phyloP scores from a whole-genome alignment of 2,888 invertebrate genomes.

The Muschampia plurimacula region DNA sequence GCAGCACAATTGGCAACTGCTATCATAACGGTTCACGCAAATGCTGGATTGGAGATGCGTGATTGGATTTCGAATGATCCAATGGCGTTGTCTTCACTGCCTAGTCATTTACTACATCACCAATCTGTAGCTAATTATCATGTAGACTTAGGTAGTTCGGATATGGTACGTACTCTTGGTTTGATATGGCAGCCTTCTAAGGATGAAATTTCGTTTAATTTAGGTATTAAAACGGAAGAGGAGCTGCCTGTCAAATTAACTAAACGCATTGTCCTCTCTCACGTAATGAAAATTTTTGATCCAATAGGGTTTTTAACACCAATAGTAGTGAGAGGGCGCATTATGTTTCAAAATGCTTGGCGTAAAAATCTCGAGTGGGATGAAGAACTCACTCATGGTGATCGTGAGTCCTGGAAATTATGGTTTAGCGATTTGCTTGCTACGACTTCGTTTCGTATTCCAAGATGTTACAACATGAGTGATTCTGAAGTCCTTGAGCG shows the following conservation, averaged over 20 bases:
- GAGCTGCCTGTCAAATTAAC: no score
- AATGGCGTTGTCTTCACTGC: background rate
- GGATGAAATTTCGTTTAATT: no score
- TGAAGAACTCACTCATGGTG: background rate
- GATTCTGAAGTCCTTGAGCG: background rate
- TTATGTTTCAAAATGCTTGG: conserved; percentile 8
- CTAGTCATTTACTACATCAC: background rate
- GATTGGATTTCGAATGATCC: background rate
- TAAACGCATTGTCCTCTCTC: no score
- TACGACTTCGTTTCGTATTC: background rate
- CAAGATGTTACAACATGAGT: background rate
- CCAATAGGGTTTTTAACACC: background rate
- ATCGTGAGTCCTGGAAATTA: background rate
- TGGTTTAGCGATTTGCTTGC: background rate
- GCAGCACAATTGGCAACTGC: background rate
- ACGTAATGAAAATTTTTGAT: no score
- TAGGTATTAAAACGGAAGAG: no score
- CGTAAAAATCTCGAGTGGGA: conserved; percentile 5
- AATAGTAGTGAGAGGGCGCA: conserved; percentile 7
- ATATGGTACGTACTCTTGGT: no score
- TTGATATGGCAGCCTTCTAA: no score
- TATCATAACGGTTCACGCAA: background rate
- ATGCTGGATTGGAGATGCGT: background rate
- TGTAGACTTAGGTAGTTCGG: no score
- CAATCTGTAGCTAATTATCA: background rate